These are phyloP conservation scores for Accipiter superciliosus DNA, from an alignment of 2,797 vertebrate species.

Conservation along the genomic window DNA sequence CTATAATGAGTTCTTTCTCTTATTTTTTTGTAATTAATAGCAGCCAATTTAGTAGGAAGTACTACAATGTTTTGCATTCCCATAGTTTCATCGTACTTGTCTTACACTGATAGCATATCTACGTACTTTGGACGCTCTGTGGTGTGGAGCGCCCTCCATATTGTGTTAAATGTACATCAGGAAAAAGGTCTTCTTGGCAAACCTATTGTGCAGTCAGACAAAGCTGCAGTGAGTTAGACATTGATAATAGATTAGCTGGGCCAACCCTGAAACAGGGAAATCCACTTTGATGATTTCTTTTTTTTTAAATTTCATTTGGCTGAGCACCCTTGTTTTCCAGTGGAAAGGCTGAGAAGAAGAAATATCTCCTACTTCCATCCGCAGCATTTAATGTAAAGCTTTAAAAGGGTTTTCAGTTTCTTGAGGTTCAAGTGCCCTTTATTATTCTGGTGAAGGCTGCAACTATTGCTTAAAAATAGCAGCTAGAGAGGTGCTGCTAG, in stretches of 20 bases:
- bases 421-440: constrained; percentile 4
- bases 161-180: neutral
- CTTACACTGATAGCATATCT: neutral
- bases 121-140: neutral
- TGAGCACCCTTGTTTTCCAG: neutral
- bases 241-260: neutral
- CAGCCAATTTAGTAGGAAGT: neutral
- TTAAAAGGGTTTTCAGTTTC: neutral
- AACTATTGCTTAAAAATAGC: neutral
- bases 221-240: neutral
- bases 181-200: neutral
- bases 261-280: neutral
- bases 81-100: neutral
- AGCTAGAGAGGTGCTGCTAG: neutral
- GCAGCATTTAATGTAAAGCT: neutral
- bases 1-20: neutral
- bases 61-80: neutral
- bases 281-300: neutral
- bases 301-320: neutral
- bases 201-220: neutral
- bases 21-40: neutral
- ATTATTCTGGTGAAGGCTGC: neutral
- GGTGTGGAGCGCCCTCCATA: neutral
- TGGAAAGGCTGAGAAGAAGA: neutral
- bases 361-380: neutral